These are phyloP conservation scores for Euproctis similis DNA, from an alignment of 2,888 invertebrate genomes.

Conservation along the genomic window DNA sequence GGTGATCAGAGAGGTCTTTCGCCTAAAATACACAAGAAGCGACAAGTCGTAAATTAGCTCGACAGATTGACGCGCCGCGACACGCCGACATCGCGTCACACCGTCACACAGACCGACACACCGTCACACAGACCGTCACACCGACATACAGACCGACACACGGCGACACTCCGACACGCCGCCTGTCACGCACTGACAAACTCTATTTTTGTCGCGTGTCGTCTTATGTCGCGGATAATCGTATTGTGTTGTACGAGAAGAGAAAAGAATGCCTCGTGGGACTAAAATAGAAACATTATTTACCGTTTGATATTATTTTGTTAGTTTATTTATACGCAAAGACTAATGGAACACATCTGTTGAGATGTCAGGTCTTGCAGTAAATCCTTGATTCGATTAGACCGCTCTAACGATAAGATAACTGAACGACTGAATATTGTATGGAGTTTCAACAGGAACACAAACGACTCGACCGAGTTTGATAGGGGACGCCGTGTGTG, in stretches of 20 bases:
- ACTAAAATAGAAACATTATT: not conserved
- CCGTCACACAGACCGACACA: no score
- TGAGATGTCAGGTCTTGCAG: not conserved
- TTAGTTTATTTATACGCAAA: not conserved
- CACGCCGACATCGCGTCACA: constrained; percentile 23
- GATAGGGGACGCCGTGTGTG: constrained; percentile 10
- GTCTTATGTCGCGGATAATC: constrained; percentile 14
- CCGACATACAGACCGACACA: constrained; percentile 48
- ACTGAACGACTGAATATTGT: constrained; percentile 9
- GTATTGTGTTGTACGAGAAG: constrained; percentile 13
- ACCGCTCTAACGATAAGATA: constrained; percentile 6
- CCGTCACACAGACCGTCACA: no score
- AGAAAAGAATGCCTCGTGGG: not conserved
- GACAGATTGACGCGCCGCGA: constrained; percentile 45
- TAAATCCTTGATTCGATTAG: not conserved
- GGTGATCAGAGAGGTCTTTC: constrained; percentile 14
- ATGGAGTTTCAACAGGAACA: constrained; percentile 4
- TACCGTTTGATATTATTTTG: not conserved
- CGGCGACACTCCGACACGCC: constrained; percentile 32
- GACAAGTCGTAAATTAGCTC: constrained; percentile 42
- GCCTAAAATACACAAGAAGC: constrained; percentile 22
- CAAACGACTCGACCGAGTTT: no score
- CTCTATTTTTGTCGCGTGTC: constrained; percentile 30
- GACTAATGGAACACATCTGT: not conserved
- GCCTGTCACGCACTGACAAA: constrained; percentile 32